Evolutionary conservation across 2,113 vertebrate species (phyloP).

Genomic region (Empidonax traillii): DNA sequence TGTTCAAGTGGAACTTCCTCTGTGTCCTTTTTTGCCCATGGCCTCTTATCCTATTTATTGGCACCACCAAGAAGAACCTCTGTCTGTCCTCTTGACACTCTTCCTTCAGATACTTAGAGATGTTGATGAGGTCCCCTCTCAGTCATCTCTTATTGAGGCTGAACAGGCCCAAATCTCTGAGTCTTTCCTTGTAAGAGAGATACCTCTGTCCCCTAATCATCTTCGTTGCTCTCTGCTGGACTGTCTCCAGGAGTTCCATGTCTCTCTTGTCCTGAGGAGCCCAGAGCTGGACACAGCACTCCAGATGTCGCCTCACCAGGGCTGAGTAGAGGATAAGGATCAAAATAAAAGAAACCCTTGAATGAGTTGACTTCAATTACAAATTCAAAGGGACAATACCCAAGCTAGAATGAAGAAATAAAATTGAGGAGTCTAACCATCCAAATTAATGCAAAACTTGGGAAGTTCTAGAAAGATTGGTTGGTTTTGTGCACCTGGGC

Average conservation of each 20-base stretch:
- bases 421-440: neutral
- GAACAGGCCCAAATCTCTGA: neutral
- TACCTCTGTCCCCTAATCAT: neutral
- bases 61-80: neutral
- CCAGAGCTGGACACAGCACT: neutral
- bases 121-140: neutral
- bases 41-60: too few relatives aligned
- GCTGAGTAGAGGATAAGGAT: neutral
- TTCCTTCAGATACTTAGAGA: neutral
- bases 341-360: neutral
- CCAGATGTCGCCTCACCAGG: too few relatives aligned
- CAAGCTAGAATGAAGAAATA: neutral
- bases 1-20: neutral
- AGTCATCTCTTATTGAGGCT: rapidly evolving
- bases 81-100: neutral
- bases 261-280: neutral
- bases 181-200: neutral
- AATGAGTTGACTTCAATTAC: neutral
- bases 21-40: rapidly evolving
- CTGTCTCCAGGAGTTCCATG: neutral
- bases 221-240: neutral
- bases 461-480: neutral
- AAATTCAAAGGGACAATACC: neutral
- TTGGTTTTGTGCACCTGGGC: neutral
- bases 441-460: neutral